Evolutionary conservation across 2,113 vertebrate genomes (phyloP), one percentile per base, ranked within the genome.

Genomic region (Pachycephala philippinensis): DNA sequence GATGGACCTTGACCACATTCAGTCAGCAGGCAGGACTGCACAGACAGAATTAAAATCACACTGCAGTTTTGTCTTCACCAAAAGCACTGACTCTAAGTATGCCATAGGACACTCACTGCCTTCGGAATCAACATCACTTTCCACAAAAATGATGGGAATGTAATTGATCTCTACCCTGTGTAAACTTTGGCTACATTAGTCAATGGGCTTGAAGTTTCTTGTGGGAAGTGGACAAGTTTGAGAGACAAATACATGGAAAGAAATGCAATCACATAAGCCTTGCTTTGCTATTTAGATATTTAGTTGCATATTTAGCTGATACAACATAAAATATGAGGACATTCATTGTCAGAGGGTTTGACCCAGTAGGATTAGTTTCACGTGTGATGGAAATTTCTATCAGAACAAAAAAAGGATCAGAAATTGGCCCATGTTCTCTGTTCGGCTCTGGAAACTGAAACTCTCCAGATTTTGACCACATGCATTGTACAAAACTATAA

Each of bases 351-450:
- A 85, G 78, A 91, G 63, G 7, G 19, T 85, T 70, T 77, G 42
- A 79, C 27, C 24, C 8, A 8, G 7, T 50, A 77, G 23, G 27
- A 85, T 85, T 80, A 71, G 45, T 72, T 89, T 23, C 56, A 65
- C 28, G 11, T 53, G 44, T 63, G 50, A 47, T 69, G 42, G 30
- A 89, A 94, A 91, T 69, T 31, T 91, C 57, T 53, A 50, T 61
- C 70, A 93, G 84, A 94, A 79, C 21, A 82, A n/a, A 28, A 85
- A 94, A 93, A 76, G 37, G 35, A 81, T 70, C 30, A 79, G 42
- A 85, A 91, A 50, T 33, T 47, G 33, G 18, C 45, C 35, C 3
- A 0, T 21, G 7, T 39, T 82, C 20, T 82, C 37, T 61, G 80
- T 76, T 81, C 66, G 20, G 47, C 74, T 91, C 74, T 13, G 7